phyloP scores from a whole-genome alignment of 1,140 invertebrate genomes.

The Pseudomyrmex flavicornis region DNA sequence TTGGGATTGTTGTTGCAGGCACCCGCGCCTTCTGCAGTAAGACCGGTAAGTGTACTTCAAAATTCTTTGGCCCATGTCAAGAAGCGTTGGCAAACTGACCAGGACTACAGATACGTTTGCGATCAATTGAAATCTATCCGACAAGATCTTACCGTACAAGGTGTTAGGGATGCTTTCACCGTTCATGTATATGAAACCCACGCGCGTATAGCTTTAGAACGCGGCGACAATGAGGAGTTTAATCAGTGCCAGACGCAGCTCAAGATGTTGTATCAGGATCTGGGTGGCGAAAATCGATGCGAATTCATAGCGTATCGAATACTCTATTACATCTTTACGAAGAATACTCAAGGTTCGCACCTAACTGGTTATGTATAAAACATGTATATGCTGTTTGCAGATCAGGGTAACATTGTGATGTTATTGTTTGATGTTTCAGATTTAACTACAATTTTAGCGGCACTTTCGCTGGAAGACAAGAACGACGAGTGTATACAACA shows the following conservation, averaged over 20 bases:
- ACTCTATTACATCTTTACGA: constrained; percentile 98
- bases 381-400: no score
- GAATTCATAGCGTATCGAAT: constrained; percentile 98
- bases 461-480: constrained; percentile 91
- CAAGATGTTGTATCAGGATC: constrained; percentile 93
- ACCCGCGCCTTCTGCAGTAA: constrained; percentile 95
- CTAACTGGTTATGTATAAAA: neutral
- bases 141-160: constrained; percentile 99
- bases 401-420: neutral
- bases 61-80: constrained; percentile 96
- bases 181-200: constrained; percentile 99
- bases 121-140: constrained; percentile 99
- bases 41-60: constrained; percentile 94
- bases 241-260: constrained; percentile 99
- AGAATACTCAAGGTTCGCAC: constrained; percentile 95
- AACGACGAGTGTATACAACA: constrained; percentile 94
- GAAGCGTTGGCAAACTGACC: constrained; percentile 93
- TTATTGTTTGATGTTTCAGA: constrained; percentile 88
- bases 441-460: constrained; percentile 95
- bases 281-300: constrained; percentile 90
- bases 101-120: constrained; percentile 98
- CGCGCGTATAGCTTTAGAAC: constrained; percentile 98
- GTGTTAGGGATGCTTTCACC: constrained; percentile 96
- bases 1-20: constrained; percentile 87
- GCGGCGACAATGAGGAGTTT: constrained; percentile 99